Evolutionary conservation across 92 coral and sea anemone genomes (phyloP).

Genomic region (Diadumene lineata): DNA sequence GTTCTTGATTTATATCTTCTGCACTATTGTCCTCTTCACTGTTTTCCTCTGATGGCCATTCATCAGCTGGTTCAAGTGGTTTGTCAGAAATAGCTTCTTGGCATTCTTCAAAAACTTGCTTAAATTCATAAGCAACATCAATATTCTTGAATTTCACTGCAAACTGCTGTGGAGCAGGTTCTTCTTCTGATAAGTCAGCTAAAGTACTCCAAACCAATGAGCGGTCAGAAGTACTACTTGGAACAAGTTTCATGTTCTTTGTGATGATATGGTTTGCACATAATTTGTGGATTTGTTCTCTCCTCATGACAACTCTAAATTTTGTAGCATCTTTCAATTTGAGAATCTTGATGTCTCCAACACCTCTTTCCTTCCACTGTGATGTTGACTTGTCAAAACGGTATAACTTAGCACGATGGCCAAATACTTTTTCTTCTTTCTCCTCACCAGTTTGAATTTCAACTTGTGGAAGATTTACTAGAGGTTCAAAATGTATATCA

Average conservation of each 20-base stretch:
- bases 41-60: background rate
- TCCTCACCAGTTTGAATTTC: constrained; percentile 73
- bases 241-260: constrained; percentile 64
- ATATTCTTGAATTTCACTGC: constrained; percentile 59
- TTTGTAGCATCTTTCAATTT: constrained; percentile 32
- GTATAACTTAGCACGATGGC: constrained; percentile 66
- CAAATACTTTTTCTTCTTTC: constrained; percentile 51
- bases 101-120: constrained; percentile 65
- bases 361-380: constrained; percentile 81
- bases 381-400: constrained; percentile 49
- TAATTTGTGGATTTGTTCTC: constrained; percentile 70
- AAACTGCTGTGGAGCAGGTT: constrained; percentile 52
- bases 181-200: constrained; percentile 62
- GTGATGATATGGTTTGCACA: constrained; percentile 80
- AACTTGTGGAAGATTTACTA: constrained; percentile 49
- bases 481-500: constrained; percentile 48
- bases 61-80: constrained; percentile 1
- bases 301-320: constrained; percentile 69
- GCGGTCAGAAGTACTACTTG: constrained; percentile 57
- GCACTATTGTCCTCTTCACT: background rate
- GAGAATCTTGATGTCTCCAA: constrained; percentile 68
- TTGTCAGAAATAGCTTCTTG: constrained; percentile 34
- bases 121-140: constrained; percentile 51
- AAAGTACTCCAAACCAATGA: constrained; percentile 73
- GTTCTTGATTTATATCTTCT: background rate